These are phyloP conservation scores for Melospiza melodia DNA, from an alignment of 2,113 vertebrate genomes.

Conservation along the genomic window DNA sequence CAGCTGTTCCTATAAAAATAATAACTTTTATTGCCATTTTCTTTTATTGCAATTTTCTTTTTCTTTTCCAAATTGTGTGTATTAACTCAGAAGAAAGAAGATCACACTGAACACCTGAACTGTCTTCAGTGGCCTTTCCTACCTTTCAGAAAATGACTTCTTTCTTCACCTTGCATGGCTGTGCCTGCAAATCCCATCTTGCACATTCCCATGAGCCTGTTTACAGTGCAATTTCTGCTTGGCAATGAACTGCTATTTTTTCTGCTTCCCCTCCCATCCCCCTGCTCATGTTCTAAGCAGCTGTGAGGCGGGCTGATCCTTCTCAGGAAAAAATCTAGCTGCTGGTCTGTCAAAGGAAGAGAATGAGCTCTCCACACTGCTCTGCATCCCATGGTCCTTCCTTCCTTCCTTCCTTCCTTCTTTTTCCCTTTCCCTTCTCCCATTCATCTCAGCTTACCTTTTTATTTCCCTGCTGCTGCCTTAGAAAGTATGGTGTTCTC, in stretches of 20 bases:
- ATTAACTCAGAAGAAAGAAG: neutral
- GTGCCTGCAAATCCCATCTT: neutral
- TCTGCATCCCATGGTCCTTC: neutral
- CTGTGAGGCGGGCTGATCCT: neutral
- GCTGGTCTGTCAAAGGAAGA: neutral
- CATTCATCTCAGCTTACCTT: neutral
- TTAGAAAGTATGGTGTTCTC: neutral
- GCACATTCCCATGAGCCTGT: neutral
- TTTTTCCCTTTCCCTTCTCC: neutral
- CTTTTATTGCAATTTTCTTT: neutral
- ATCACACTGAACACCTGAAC: neutral
- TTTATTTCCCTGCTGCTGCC: neutral
- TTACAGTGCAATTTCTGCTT: slow-evolving; percentile 17
- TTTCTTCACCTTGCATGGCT: neutral
- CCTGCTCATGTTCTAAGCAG: slow-evolving; percentile 11
- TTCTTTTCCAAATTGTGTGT: neutral
- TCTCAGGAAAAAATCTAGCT: neutral
- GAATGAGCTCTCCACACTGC: neutral
- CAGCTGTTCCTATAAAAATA: neutral
- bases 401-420: neutral
- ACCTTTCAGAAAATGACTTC: neutral
- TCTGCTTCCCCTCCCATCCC: neutral
- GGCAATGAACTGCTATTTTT: slow-evolving; percentile 5
- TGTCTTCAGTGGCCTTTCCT: neutral
- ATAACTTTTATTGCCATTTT: neutral